Evolutionary conservation across 1,140 invertebrate species (phyloP), one percentile per base, ranked within the genome.

Genomic region (Hetaerina americana): DNA sequence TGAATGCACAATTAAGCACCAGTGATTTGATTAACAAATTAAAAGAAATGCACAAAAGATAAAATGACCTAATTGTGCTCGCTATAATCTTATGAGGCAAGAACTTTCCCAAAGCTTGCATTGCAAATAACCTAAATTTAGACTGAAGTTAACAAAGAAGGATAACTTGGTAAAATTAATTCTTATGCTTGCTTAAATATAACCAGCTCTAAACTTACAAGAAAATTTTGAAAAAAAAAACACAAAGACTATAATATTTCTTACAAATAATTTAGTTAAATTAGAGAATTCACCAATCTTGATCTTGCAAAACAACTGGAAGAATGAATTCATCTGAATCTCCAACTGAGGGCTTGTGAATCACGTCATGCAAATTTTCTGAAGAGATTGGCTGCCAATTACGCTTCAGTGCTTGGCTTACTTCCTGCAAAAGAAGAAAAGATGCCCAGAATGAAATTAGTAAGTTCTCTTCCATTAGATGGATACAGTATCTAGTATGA

Each of bases 251-350:
- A n/a, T n/a, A 57, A 57, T 57, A 57, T 12, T 57, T 57, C 40
- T 57, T 18, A 57, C 40, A 18, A n/a, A 5, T 18, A 57, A 57
- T n/a, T 18, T 57, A 57, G 22, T 12, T 12, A 12, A n/a, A 57
- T 18, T n/a, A 57, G 40, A 12, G 40, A 40, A n/a, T 57, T 57
- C 22, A 57, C 40, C 40, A 78, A 69, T 82, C 82, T 71, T 80
- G 79, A 73, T 83, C 82, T 5, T 75, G 75, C 8, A 82, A 75
- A 68, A 83, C 80, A 74, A 83, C 77, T 28, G 82, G 82, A 79
- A 82, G 81, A 74, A 84, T 83, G 66, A 82, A 80, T 12, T 57
- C 40, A 10, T 57, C 40, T 5, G 40, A 57, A 57, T 57, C 68
- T 27, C 81, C 80, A 12, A 71, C 74, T 27, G 79, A 75, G n/a